Evolutionary conservation across 2,797 vertebrate genomes (phyloP), one percentile per base, ranked within the genome.

Genomic region (Mus caroli): DNA sequence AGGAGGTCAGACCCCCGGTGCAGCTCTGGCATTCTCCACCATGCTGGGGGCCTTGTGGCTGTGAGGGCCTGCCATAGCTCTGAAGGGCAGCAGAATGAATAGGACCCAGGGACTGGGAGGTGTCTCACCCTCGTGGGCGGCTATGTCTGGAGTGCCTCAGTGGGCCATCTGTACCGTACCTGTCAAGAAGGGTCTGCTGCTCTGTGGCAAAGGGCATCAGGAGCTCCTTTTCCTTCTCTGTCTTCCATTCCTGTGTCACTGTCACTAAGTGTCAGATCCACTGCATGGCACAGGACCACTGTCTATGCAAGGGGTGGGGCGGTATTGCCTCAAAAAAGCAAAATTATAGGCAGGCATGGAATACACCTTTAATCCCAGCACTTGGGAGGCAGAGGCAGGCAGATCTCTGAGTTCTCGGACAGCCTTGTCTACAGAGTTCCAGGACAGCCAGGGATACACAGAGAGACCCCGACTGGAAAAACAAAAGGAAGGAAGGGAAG

Each of bases 1-100:
- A 69, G 62, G 67, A 52, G 69, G 22, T 26, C 0, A 0, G 26
- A 28, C 28, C 31, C 34, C 0, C 0, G 0, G 20, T 56, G 37
- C 37, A 22, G 19, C 26, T 52, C 20, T 52, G 31, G 12, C 43
- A 0, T 52, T 9, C 19, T n/a, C 0, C 0, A 6, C 4, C 11
- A 12, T 85, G 19, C 46, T 6, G 13, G 82, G 19, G 31, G 43
- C 11, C 14, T 50, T 46, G 82, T 67, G 82, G 19, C 40, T 64
- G 34, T 67, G 56, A 60, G 24, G 4, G 37, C 56, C 56, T 56
- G n/a, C 22, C 10, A 2, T 13, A 14, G 52, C 46, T 83, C 24
- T 62, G 54, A 82, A 17, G n/a, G 26, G 14, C 26, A 43, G 80
- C 58, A 31, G 37, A 43, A 24, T 19, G 24, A 26, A 9, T 37